These are phyloP conservation scores for Cordilura impudica DNA, from an alignment of 2,888 invertebrate species.

Conservation along the genomic window DNA sequence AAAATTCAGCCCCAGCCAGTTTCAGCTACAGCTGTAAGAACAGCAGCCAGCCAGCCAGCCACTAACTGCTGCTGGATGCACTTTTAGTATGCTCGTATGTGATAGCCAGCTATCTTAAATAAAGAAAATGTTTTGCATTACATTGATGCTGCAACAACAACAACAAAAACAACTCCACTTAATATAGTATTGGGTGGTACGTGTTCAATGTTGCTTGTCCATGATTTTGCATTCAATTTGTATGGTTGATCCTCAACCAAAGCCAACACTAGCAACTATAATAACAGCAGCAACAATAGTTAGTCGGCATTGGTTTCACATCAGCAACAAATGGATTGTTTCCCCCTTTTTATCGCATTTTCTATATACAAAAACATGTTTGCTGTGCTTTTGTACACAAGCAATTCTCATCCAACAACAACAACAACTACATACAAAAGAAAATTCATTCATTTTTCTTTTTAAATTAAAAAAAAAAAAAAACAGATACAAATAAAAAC, in stretches of 20 bases:
- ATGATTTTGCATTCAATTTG: conserved; percentile 43
- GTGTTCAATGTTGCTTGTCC: conserved; percentile 56
- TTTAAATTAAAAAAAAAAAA: background rate
- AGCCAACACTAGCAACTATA: conserved; percentile 32
- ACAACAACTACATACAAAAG: conserved; percentile 8
- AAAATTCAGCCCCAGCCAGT: conserved; percentile 31
- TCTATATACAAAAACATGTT: background rate
- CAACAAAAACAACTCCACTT: conserved; percentile 29
- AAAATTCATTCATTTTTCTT: conserved; percentile 38
- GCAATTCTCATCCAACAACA: background rate
- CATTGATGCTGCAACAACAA: background rate
- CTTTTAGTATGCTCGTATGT: conserved; percentile 30
- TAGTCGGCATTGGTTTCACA: conserved; percentile 45
- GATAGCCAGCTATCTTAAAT: background rate
- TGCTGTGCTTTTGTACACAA: conserved; percentile 12
- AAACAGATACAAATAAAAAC: no score
- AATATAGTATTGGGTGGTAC: conserved; percentile 57
- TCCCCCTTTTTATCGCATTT: background rate
- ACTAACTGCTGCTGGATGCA: conserved; percentile 37
- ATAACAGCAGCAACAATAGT: conserved; percentile 32
- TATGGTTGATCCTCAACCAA: conserved; percentile 47
- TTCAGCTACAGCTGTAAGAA: background rate
- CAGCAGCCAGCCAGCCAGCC: conserved; percentile 39
- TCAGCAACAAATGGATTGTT: conserved; percentile 48
- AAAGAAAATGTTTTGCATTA: conserved; percentile 9